Conservation (phyloP, 1,140 invertebrate genomes). For the Leptoteleia sp. region DNA sequence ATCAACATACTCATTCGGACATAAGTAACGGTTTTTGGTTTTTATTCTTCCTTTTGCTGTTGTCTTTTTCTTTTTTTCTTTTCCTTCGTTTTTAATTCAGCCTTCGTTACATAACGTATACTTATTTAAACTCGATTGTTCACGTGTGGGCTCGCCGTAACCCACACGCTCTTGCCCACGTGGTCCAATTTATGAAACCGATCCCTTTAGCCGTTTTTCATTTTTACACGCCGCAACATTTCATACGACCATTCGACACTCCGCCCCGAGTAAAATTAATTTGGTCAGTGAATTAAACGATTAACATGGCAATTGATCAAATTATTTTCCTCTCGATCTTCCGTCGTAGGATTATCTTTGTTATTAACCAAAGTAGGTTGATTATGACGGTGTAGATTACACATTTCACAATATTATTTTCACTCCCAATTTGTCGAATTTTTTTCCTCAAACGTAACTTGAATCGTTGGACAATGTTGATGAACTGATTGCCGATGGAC, state of each 20-base stretch:
- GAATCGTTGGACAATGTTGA: too few relatives aligned
- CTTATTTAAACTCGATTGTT: slow-evolving; percentile 24
- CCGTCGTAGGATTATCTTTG: too few relatives aligned
- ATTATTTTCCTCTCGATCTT: too few relatives aligned
- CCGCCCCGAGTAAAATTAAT: background rate
- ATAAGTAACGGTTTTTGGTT: slow-evolving; percentile 21
- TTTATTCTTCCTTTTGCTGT: too few relatives aligned
- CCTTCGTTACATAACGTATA: slow-evolving; percentile 25
- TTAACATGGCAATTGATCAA: too few relatives aligned
- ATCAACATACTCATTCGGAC: background rate
- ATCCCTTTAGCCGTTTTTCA: slow-evolving; percentile 8
- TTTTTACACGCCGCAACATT: background rate
- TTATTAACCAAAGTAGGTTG: too few relatives aligned
- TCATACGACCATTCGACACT: too few relatives aligned
- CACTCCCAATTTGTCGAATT: too few relatives aligned
- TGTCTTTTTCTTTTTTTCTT: background rate
- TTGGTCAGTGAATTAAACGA: background rate
- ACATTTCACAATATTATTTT: too few relatives aligned
- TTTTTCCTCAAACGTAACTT: too few relatives aligned
- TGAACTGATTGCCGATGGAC: too few relatives aligned
- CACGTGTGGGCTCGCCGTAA: slow-evolving; percentile 17
- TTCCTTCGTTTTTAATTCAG: background rate
- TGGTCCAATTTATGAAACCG: slow-evolving; percentile 42
- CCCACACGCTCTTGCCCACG: slow-evolving; percentile 35
- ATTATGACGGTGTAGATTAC: too few relatives aligned